Base-by-base conservation (phyloP, 1,140 invertebrate species). In the Drepana arcuata region DNA sequence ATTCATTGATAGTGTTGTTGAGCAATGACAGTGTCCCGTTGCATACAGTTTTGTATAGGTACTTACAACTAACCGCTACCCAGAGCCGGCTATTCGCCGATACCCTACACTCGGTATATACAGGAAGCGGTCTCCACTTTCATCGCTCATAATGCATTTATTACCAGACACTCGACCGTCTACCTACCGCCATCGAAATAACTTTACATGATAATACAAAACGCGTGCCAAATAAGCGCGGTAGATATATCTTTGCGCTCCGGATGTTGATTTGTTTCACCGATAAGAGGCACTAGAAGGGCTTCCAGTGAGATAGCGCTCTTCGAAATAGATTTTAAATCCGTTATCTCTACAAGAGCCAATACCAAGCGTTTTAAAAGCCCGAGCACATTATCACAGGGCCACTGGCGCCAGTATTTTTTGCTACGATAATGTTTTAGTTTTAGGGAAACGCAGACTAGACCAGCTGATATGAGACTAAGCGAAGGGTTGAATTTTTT, bases 381-480 rank as follows among this genome's bases (percentile, higher is more conserved):
- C 47, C 47, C n/a, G n/a, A n/a, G n/a, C n/a, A n/a, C n/a, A n/a
- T 10, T 26, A n/a, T 51, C 41, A 41, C 47, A 28, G 36, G 35
- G 48, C 56, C 64, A 63, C 60, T 66, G 64, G 68, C 66, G 68
- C 70, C 68, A 63, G 60, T 55, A 45, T 30, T 41, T 30, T 59
- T 66, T 69, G 66, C 70, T 67, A 49, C 39, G 48, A 59, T 52
- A 42, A 48, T 47, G 7, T 43, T 39, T n/a, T n/a, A n/a, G n/a
- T n/a, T n/a, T n/a, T n/a, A n/a, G n/a, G n/a, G n/a, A n/a, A n/a
- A 21, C 25, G 38, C 16, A 9, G 16, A 28, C 16, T 28, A 41
- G 39, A 34, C 29, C 10, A 10, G n/a, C n/a, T n/a, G n/a, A n/a
- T n/a, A n/a, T n/a, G n/a, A n/a, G n/a, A n/a, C n/a, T n/a, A n/a